Percentiles rank a stretch among this genome's conserved stretches.
phyloP scores from a whole-genome alignment of 2,113 vertebrate genomes.

The Antidorcas marsupialis region DNA sequence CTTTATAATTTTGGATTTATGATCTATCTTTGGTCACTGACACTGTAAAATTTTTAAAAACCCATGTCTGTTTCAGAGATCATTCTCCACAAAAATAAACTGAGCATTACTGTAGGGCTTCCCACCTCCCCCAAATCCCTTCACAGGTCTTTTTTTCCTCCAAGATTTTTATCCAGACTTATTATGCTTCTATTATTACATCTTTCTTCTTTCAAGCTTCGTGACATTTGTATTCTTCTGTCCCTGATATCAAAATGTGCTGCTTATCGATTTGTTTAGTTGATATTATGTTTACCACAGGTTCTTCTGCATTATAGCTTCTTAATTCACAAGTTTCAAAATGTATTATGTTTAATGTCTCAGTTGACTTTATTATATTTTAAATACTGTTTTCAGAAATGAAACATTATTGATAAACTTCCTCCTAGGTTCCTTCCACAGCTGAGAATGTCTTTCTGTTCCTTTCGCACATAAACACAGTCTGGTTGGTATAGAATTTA shows the following conservation, averaged over 20 bases:
- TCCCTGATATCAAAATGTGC: neutral
- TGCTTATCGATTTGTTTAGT: neutral
- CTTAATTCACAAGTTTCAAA: neutral
- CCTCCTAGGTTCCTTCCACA: neutral
- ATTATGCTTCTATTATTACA: neutral
- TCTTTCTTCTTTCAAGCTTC: neutral
- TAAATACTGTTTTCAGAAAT: neutral
- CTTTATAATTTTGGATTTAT: neutral
- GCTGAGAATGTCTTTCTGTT: neutral
- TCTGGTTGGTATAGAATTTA: neutral
- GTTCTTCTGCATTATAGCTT: neutral
- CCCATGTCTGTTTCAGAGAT: neutral
- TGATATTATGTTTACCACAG: neutral
- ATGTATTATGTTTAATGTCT: neutral
- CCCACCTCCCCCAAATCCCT: neutral
- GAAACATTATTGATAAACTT: neutral
- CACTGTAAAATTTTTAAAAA: neutral
- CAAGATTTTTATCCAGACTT: neutral
- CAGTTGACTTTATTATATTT: neutral
- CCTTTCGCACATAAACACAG: neutral
- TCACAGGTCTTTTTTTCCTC: neutral
- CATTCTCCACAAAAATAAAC: neutral
- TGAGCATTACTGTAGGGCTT: neutral
- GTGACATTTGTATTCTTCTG: neutral
- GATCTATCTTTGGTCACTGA: neutral